Evolutionary conservation across 2,797 vertebrate genomes (phyloP).

Genomic region (Prunella strophiata): DNA sequence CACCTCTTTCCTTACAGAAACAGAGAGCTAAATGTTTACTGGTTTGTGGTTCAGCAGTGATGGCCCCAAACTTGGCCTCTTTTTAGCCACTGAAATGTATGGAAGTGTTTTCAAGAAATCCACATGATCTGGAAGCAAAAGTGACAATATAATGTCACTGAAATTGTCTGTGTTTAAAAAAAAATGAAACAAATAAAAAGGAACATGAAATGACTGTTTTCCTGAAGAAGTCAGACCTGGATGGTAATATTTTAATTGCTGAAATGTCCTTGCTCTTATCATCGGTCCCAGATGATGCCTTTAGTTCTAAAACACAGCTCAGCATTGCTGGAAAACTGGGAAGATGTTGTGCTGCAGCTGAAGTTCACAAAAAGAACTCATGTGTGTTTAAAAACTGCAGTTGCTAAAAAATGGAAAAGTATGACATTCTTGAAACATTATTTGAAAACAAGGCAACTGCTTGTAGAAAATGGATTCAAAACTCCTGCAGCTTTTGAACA

Average conservation of each 20-base stretch:
- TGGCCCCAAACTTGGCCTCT: background rate
- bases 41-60: background rate
- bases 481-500: background rate
- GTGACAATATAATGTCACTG: background rate
- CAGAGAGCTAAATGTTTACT: background rate
- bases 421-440: background rate
- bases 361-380: background rate
- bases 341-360: background rate
- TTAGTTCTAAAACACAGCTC: background rate
- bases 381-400: background rate
- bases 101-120: background rate
- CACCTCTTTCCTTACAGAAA: background rate
- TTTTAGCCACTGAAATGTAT: constrained; percentile 1
- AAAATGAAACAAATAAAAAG: background rate
- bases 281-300: background rate
- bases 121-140: background rate
- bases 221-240: background rate
- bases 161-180: background rate
- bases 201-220: background rate
- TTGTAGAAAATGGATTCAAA: background rate
- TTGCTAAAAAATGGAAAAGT: background rate
- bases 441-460: background rate
- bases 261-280: background rate
- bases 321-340: background rate
- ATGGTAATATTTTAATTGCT: background rate